Evolutionary conservation across 2,797 vertebrate genomes (phyloP), one percentile per base, ranked within the genome.

Genomic region (Bovichtus diacanthus): DNA sequence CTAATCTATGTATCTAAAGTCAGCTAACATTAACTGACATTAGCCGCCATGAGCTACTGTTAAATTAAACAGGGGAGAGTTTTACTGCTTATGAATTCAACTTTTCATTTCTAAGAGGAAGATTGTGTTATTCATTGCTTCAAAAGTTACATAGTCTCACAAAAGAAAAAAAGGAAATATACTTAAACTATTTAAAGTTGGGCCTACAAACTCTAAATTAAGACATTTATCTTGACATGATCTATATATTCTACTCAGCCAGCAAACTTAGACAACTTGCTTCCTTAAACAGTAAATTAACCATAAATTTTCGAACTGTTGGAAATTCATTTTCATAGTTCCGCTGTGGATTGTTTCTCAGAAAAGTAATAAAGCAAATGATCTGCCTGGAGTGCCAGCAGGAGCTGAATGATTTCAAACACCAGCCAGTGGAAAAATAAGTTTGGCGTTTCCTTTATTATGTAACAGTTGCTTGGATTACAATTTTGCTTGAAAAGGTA

Each of bases 381-480:
- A 76, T 72, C 68, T 68, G 50, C 58, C 67, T 76, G 75, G 58
- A 82, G 59, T 43, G 50, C 65, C 69, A 78, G 50, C 29, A 56
- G 70, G 46, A 83, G 49, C 36, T 13, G 49, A 81, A 61, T 36
- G 68, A 69, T 50, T 81, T 39, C 49, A 18, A 80, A 77, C 80
- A 61, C 6, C 39, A 65, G 66, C 67, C 74, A 51, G 55, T 67
- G 85, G 81, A 89, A 94, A 90, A 82, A 74, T 50, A 31, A 10
- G 25, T 77, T 71, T 47, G 46, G 21, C 41, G 9, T 81, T 84
- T 78, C 73, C 18, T 82, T 70, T 36, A 36, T 88, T 79, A 82
- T 68, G 60, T 69, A 87, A 83, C 61, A 62, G 31, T 7, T 39
- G 12, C 41, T 46, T 53, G 60, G 25, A 39, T 76, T 46, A n/a